Base-by-base conservation (phyloP, 2,113 vertebrate species). In the Capreolus pygargus region DNA sequence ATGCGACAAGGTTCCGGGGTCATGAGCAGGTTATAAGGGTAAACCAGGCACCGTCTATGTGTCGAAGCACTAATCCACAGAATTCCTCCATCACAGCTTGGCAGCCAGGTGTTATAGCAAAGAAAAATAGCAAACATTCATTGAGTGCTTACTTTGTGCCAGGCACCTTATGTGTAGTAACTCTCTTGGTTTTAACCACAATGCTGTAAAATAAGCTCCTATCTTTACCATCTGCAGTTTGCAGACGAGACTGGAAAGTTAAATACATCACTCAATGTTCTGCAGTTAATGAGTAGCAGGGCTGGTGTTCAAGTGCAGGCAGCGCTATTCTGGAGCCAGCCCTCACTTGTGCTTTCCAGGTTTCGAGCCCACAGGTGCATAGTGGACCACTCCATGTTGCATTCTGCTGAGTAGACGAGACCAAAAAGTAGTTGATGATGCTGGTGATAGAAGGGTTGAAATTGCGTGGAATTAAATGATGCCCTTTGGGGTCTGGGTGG, bases 241-340 rank as follows among this genome's bases (percentile, higher is more conserved):
- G 52, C 55, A 58, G 17, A 57, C 64, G 30, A 28, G 16, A 11
- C 50, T 50, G 50, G 23, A 57, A 82, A 28, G 7, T 47, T 47
- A 36, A n/a, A n/a, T 30, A 12, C 19, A 7, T 39, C 19, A 30
- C 15, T 67, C 36, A 57, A 0, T 89, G 21, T 27, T 78, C 25
- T 28, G 1, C 10, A 52, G 7, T 30, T 55, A 47, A 25, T 36
- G 19, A 54, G 67, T 25, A 43, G 45, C 27, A 67, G 79, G n/a
- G 27, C 43, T 43, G 47, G 25, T 13, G 1, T 86, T 74, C 64
- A 30, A 21, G 54, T 23, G 61, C 21, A 74, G 19, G 9, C n/a
- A 33, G 54, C 28, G 54, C 16, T 15, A 1, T 55, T 61, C 25
- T 0, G 0, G 16, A 52, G 12, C 43, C 83, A 15, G 13, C 4